Percentiles rank a stretch among this genome's conserved stretches.
These are phyloP conservation scores for Chiloscyllium plagiosum DNA, from an alignment of 2,113 vertebrate species.

Conservation along the genomic window DNA sequence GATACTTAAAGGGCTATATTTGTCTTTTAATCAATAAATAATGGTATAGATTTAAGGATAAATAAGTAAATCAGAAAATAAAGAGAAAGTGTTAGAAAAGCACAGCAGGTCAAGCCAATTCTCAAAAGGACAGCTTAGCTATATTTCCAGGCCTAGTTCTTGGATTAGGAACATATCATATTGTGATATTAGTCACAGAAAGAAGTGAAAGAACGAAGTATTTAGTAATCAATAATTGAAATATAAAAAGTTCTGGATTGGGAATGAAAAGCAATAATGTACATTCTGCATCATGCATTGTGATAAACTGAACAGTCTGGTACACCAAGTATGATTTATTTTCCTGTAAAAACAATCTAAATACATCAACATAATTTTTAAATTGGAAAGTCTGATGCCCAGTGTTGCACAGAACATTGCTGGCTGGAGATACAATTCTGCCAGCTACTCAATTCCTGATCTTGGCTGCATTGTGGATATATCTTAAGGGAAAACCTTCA, in stretches of 20 bases:
- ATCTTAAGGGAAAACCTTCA: neutral
- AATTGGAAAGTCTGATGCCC: neutral
- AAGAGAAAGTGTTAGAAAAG: neutral
- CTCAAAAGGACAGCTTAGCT: neutral
- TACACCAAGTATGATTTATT: neutral
- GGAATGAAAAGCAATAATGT: neutral
- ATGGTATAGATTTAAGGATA: neutral
- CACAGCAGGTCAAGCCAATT: neutral
- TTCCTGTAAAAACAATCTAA: neutral
- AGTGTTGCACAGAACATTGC: neutral
- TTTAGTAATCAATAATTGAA: slow-evolving; percentile 11
- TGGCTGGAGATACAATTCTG: neutral
- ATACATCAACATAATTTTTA: neutral
- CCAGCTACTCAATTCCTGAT: neutral
- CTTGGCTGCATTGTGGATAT: neutral
- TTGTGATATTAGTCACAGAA: neutral
- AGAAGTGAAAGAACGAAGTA: neutral
- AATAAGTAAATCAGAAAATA: neutral
- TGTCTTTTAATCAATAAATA: neutral
- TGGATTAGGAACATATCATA: neutral
- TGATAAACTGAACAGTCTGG: neutral
- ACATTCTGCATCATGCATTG: neutral
- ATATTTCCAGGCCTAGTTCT: neutral
- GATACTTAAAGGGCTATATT: neutral
- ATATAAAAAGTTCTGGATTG: neutral